Evolutionary conservation across 2,888 invertebrate genomes (phyloP), one percentile per base, ranked within the genome.

Genomic region (Spisula solida): DNA sequence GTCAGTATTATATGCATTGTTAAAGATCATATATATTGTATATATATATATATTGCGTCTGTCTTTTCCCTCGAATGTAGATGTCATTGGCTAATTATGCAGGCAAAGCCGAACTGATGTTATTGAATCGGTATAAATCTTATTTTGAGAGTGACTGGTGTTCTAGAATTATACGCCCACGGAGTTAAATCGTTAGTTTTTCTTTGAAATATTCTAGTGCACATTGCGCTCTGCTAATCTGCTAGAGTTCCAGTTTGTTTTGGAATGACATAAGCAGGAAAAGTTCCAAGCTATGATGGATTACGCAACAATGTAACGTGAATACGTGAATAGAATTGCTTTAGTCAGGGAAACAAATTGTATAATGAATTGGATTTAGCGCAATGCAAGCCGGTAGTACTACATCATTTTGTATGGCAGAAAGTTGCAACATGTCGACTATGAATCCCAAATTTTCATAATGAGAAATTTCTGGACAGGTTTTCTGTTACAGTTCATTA

Each of bases 271-370:
- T 66, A 66, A 25, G n/a, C 25, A 25, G 60, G 60, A n/a, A 66
- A 66, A 0, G 8, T 10, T 2, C 60, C 60, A 66, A 25, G n/a
- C 12, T 10, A 66, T 66, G 60, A 66, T 66, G n/a, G 25, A 66
- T 66, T 25, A 25, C 60, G 25, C 25, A 66, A n/a, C n/a, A n/a
- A 60, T n/a, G 60, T 60, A 60, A 66, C 60, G 20, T 66, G 10
- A 66, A 66, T 25, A 66, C 25, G 60, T 66, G 25, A 66, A 66
- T 66, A 66, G 60, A 66, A 66, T 66, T 25, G 20, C n/a, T n/a
- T 25, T 8, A 25, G 25, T 25, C 25, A 25, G 25, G 60, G 60
- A 66, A 0, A 25, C 1, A 25, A 25, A 25, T 66, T n/a, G n/a
- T 60, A 66, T 25, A 66, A 66, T 25, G 25, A 25, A 66, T 66